Conservation (phyloP, 2,113 vertebrate species). For the Malurus elegans region DNA sequence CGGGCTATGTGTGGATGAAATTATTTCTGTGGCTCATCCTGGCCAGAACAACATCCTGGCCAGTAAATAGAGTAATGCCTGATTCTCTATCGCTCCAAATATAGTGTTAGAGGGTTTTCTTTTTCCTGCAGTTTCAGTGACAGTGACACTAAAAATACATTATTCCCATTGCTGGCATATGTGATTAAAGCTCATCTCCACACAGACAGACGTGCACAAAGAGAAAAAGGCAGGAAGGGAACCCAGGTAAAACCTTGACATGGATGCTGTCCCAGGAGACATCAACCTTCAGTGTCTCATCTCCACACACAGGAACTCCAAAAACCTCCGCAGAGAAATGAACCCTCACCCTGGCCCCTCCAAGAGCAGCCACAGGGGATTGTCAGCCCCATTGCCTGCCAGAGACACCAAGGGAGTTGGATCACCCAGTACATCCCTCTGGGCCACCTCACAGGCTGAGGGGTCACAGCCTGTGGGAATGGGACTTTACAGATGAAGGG, state of each 20-base stretch:
- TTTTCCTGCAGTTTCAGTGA: too few relatives aligned
- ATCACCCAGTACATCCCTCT: background rate
- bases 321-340: background rate
- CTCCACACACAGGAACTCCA: background rate
- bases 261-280: background rate
- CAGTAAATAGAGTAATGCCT: too few relatives aligned
- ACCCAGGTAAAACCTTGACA: background rate
- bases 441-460: background rate
- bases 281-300: background rate
- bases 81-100: too few relatives aligned
- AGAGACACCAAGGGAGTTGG: background rate
- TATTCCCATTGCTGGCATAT: background rate
- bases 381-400: background rate
- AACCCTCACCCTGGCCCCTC: accelerated
- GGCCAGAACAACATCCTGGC: too few relatives aligned
- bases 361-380: background rate
- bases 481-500: background rate
- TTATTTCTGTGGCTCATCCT: too few relatives aligned
- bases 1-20: too few relatives aligned
- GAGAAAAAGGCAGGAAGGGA: background rate
- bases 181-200: background rate
- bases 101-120: too few relatives aligned
- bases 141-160: background rate
- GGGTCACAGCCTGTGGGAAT: background rate
- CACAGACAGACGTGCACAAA: accelerated